A percentile compares a stretch with the other conserved stretches of the same genome.
phyloP scores from a whole-genome alignment of 2,888 invertebrate genomes.

The Agonopterix alstromeriana region DNA sequence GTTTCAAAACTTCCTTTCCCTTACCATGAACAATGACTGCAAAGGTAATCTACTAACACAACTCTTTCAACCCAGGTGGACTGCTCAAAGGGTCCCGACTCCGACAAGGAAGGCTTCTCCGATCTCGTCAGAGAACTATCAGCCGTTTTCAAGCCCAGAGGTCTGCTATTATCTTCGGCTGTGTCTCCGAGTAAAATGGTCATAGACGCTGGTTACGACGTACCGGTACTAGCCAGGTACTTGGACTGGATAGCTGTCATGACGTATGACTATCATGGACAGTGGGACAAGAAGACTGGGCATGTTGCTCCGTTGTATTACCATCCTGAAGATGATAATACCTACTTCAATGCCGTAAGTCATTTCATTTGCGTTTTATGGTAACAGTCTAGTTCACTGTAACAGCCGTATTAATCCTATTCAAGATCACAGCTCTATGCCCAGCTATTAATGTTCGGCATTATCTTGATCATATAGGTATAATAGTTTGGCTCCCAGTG shows the following conservation, averaged over 20 bases:
- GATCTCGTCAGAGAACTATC: conserved; percentile 84
- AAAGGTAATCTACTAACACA: background rate
- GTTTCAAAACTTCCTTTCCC: background rate
- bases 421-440: too few relatives aligned
- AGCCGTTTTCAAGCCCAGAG: conserved; percentile 79
- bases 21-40: background rate
- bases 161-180: conserved; percentile 86
- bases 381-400: too few relatives aligned
- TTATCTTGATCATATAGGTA: too few relatives aligned
- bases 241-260: conserved; percentile 95
- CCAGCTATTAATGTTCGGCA: too few relatives aligned
- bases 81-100: conserved; percentile 88
- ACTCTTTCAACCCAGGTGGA: conserved; percentile 79
- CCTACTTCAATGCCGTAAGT: conserved; percentile 89
- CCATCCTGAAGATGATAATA: conserved; percentile 88
- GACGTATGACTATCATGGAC: conserved; percentile 95
- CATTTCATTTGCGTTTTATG: too few relatives aligned
- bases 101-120: conserved; percentile 89
- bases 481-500: too few relatives aligned
- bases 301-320: conserved; percentile 91
- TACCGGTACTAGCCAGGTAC: conserved; percentile 82
- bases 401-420: too few relatives aligned
- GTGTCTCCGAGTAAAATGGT: conserved; percentile 93
- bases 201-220: conserved; percentile 91
- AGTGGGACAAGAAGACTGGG: conserved; percentile 94